Evolutionary conservation across 2,888 invertebrate species (phyloP), one percentile per base, ranked within the genome.

Genomic region (Petrophora chlorosata): DNA sequence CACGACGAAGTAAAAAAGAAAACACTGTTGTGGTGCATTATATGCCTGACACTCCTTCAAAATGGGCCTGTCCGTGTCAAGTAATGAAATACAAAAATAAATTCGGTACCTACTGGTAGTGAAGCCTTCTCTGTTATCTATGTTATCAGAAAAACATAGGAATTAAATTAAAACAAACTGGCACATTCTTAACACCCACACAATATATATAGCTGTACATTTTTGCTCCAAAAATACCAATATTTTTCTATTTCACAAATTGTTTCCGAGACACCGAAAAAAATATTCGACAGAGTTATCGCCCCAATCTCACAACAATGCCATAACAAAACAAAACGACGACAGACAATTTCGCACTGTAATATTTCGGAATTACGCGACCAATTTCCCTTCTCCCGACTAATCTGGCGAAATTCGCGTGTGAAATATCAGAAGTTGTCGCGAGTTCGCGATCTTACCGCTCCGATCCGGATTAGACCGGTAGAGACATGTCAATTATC

Each of bases 391-490:
- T 2, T 3, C 14, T 4, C 16, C 53, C 23, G n/a, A 71, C 59
- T 52, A 43, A 32, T 53, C 43, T 48, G 40, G 63, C 66, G 63
- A 76, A 75, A 72, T 73, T 77, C 70, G 71, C 73, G 77, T 79
- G 81, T 74, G 80, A 82, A 83, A 82, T 79, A 82, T 84, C 79
- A 78, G 75, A 78, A 79, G 77, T 81, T 80, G 70, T 72, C 65
- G 71, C 70, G 73, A 75, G 73, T 71, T 72, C 65, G 71, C 70
- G 73, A 75, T 73, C 71, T 76, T 38, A 40, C 15, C 72, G 70
- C 68, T 61, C 62, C 62, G 67, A 67, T 66, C 63, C 61, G 63
- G 76, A 73, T 76, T 70, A 75, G 71, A 68, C 68, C 71, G 63
- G 64, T 56, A 56, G 53, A 70, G 71, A 79, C 75, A 75, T 79